These are phyloP conservation scores for Aleiodes sp. DNA, from an alignment of 1,140 invertebrate species.

Conservation along the genomic window DNA sequence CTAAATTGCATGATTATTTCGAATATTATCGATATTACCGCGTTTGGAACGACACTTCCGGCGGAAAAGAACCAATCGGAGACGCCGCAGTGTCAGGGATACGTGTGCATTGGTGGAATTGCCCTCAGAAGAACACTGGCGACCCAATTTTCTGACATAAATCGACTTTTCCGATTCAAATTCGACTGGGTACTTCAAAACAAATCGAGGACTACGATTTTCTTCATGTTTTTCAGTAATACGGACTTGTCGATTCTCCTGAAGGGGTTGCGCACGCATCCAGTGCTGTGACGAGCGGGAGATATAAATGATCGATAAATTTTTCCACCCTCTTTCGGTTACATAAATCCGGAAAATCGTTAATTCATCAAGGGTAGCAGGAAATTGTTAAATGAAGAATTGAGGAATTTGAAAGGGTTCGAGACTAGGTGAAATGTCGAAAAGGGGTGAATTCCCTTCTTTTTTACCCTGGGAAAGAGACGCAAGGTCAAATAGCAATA, in stretches of 20 bases:
- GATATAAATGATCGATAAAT: background rate
- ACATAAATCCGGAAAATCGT: background rate
- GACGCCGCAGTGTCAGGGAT: constrained; percentile 24
- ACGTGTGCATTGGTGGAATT: background rate
- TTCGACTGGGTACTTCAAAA: too few species aligned
- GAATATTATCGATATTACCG: background rate
- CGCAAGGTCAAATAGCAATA: constrained; percentile 55
- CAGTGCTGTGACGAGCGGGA: too few species aligned
- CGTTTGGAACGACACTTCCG: constrained; percentile 24
- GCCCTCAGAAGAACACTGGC: background rate
- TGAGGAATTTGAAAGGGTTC: background rate
- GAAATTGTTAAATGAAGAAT: too few species aligned
- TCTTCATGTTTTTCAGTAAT: too few species aligned
- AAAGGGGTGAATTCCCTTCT: constrained; percentile 28
- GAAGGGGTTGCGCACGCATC: too few species aligned
- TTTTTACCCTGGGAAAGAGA: constrained; percentile 44
- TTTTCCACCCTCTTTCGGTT: background rate
- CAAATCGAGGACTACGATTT: background rate
- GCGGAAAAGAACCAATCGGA: constrained; percentile 1
- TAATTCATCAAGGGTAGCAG: too few species aligned
- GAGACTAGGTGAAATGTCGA: background rate
- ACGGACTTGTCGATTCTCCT: too few species aligned
- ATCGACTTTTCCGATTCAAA: background rate
- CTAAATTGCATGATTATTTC: background rate
- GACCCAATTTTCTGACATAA: background rate